These are phyloP conservation scores for Zoroaster sp. DNA, from an alignment of 53 echinoderm and acorn worm genomes.

Conservation along the genomic window DNA sequence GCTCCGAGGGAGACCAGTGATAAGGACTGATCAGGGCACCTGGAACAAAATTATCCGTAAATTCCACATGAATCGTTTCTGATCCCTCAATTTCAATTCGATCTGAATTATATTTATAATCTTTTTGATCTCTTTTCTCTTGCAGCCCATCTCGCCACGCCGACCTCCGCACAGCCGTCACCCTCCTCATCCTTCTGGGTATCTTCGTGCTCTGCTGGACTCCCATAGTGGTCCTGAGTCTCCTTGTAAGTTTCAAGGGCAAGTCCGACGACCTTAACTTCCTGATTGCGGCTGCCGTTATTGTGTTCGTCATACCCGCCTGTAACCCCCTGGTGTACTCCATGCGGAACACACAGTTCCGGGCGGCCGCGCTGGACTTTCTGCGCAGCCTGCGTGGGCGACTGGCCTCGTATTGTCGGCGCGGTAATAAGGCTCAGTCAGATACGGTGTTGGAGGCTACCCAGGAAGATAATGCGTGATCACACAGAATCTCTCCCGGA, in stretches of 20 bases:
- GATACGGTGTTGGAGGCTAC: neutral
- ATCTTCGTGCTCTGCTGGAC: conserved; percentile 61
- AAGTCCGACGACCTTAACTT: neutral
- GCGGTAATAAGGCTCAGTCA: neutral
- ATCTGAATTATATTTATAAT: neutral
- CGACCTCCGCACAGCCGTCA: conserved; percentile 49
- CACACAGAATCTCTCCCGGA: too few relatives aligned
- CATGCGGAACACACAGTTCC: conserved; percentile 42
- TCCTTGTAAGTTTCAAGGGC: neutral
- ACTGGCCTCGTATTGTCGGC: neutral
- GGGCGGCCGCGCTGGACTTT: conserved; percentile 41
- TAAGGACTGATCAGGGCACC: too few relatives aligned
- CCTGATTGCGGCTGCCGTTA: neutral
- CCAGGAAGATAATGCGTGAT: neutral
- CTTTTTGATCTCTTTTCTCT: too few relatives aligned
- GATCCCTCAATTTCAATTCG: too few relatives aligned
- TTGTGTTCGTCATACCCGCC: conserved; percentile 18
- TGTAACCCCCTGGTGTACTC: conserved; percentile 56
- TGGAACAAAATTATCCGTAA: too few relatives aligned
- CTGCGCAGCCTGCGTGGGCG: neutral
- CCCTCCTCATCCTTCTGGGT: conserved; percentile 47
- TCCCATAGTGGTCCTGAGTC: conserved; percentile 17
- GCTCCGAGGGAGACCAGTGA: too few relatives aligned
- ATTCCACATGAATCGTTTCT: too few relatives aligned
- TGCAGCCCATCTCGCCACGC: conserved; percentile 17